Evolutionary conservation across 1,140 invertebrate species (phyloP).

Genomic region (Drosophila kurseongensis): DNA sequence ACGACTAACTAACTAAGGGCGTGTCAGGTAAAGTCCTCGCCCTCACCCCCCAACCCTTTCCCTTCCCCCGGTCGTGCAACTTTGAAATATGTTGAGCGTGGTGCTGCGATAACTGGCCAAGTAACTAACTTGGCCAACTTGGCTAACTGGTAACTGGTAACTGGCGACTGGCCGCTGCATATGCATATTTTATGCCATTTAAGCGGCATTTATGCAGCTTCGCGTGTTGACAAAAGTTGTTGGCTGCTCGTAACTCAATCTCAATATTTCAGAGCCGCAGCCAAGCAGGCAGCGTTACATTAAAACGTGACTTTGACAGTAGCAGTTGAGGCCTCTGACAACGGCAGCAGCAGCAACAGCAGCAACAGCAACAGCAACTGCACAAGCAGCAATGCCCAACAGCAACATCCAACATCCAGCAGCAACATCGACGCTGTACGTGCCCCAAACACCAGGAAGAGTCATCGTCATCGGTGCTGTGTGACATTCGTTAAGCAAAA

Average conservation of each 20-base stretch:
- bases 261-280: slow-evolving; percentile 70
- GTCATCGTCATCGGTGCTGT: slow-evolving; percentile 44
- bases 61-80: slow-evolving; percentile 63
- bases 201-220: slow-evolving; percentile 81
- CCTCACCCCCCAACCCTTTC: slow-evolving; percentile 3
- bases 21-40: slow-evolving; percentile 59
- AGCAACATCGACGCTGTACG: slow-evolving; percentile 37
- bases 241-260: slow-evolving; percentile 81
- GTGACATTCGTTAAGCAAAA: slow-evolving; percentile 81
- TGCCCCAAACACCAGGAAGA: slow-evolving; percentile 43
- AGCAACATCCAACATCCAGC: slow-evolving; percentile 25
- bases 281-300: slow-evolving; percentile 57
- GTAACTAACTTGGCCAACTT: slow-evolving; percentile 57
- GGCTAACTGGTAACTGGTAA: slow-evolving; percentile 42
- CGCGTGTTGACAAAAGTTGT: slow-evolving; percentile 81
- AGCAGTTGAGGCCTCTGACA: slow-evolving; percentile 71
- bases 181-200: slow-evolving; percentile 82
- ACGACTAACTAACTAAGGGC: slow-evolving; percentile 78
- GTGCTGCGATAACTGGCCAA: slow-evolving; percentile 77
- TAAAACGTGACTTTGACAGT: slow-evolving; percentile 83
- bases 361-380: slow-evolving; percentile 42
- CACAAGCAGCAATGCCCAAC: slow-evolving; percentile 48
- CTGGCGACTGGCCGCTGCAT: slow-evolving; percentile 54
- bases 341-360: slow-evolving; percentile 25
- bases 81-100: slow-evolving; percentile 79